Conservation (phyloP, 2,113 vertebrate species). For the Oreamnos americanus region DNA sequence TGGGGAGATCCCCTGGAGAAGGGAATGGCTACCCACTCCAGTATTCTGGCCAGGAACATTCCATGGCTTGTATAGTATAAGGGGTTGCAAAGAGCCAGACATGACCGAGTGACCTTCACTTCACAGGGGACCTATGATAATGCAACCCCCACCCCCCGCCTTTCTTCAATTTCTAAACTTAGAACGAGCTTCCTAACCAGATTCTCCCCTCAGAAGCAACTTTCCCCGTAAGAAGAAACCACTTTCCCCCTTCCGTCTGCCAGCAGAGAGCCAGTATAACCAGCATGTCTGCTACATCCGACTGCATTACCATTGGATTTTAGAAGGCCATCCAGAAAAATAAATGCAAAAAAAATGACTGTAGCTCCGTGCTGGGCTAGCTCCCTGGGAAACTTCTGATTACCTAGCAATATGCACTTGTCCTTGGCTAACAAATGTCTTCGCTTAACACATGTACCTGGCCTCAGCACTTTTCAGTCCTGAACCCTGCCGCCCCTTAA, state of each 20-base stretch:
- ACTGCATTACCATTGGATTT: background rate
- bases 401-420: background rate
- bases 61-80: background rate
- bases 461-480: constrained; percentile 43
- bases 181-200: background rate
- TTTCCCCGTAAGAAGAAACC: background rate
- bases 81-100: background rate
- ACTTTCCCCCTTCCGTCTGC: background rate
- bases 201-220: background rate
- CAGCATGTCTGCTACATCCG: background rate
- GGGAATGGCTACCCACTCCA: background rate
- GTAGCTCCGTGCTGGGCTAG: background rate
- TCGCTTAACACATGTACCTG: background rate
- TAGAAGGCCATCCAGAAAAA: background rate
- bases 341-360: background rate
- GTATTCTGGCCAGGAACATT: background rate
- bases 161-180: constrained; percentile 19
- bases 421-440: constrained; percentile 35
- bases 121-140: background rate
- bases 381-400: constrained; percentile 32
- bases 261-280: constrained; percentile 22
- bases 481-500: constrained; percentile 26
- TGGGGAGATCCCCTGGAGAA: background rate
- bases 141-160: rapidly evolving
- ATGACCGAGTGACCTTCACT: background rate